Evolutionary conservation across 2,888 invertebrate genomes (phyloP), one percentile per base, ranked within the genome.

Genomic region (Anthophora plumipes): DNA sequence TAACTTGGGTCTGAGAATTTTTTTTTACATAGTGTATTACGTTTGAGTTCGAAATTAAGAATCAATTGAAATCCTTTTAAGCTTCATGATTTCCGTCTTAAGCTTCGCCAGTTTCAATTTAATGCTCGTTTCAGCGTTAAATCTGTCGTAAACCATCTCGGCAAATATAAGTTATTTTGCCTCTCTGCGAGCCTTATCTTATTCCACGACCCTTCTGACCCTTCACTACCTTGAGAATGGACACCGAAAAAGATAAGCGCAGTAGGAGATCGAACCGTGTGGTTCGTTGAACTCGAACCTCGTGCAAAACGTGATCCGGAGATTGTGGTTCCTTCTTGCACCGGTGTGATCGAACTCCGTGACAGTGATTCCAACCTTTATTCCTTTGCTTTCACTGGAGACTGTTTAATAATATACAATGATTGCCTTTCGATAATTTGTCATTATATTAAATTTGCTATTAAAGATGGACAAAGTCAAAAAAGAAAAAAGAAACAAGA

Each of bases 251-350:
- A 52, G 75, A 50, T 68, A 11, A 54, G 74, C 75, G 57, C 73
- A 63, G 57, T 72, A 64, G 76, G 70, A 75, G 75, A 83, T 78
- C 77, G 61, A 37, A 60, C n/a, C 39, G 9, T 14, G 46, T 14
- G 46, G 84, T 80, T 85, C 82, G 77, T 82, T 84, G 85, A 87
- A 84, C 87, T 72, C 63, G 52, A 63, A 54, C 66, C 67, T 76
- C 85, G 80, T 82, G 82, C 85, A 84, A 67, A 85, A 82, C 85
- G 79, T 87, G 87, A 84, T 80, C 80, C 77, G 61, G 55, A 64
- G 85, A 87, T 87, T 79, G 60, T 87, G 80, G 79, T 80, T 81
- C 85, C 82, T 82, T 37, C 68, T 68, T 60, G 46, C 50, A 52
- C 41, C 71, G 41, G 73, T 87, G 85, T 85, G 82, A 61, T 87